Percentiles rank a stretch among this genome's conserved stretches.
Conservation (phyloP, 1,140 invertebrate genomes). For the Teleopsis dalmanni region DNA sequence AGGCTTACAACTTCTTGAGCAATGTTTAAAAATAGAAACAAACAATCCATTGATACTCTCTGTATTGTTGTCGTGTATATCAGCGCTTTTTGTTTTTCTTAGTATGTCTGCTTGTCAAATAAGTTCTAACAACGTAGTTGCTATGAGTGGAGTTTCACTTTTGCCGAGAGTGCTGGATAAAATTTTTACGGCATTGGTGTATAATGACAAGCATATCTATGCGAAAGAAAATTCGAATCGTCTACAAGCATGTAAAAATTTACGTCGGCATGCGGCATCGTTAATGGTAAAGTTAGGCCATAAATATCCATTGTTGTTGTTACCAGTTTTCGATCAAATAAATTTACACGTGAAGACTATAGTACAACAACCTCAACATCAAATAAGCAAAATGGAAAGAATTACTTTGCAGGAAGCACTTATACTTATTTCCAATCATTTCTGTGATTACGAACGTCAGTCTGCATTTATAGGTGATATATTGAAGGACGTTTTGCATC, state of each 20-base stretch:
- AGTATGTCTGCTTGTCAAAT: slow-evolving; percentile 76
- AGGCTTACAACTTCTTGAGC: slow-evolving; percentile 64
- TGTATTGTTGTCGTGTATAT: slow-evolving; percentile 77
- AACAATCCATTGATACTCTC: slow-evolving; percentile 71
- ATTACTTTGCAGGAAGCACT: slow-evolving; percentile 71
- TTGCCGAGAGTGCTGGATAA: slow-evolving; percentile 75
- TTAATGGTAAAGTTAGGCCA: slow-evolving; percentile 82
- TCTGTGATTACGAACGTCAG: slow-evolving; percentile 80
- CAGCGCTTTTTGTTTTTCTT: slow-evolving; percentile 81
- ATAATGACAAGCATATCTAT: slow-evolving; percentile 56
- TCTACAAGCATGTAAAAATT: slow-evolving; percentile 70
- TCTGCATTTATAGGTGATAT: slow-evolving; percentile 75
- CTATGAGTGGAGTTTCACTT: slow-evolving; percentile 61
- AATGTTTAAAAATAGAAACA: slow-evolving; percentile 67
- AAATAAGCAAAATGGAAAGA: slow-evolving; percentile 76
- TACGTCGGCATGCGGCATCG: slow-evolving; percentile 79
- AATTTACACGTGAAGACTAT: slow-evolving; percentile 64
- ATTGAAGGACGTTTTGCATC: slow-evolving; percentile 52
- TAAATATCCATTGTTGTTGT: slow-evolving; percentile 71
- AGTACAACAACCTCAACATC: slow-evolving; percentile 52
- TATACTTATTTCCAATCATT: slow-evolving; percentile 78
- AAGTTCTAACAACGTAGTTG: slow-evolving; percentile 53
- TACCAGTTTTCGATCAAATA: slow-evolving; percentile 82
- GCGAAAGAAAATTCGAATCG: slow-evolving; percentile 39
- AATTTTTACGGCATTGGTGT: slow-evolving; percentile 75